These are phyloP conservation scores for Trematomus loennbergii DNA, from an alignment of 2,113 vertebrate genomes.

Conservation along the genomic window DNA sequence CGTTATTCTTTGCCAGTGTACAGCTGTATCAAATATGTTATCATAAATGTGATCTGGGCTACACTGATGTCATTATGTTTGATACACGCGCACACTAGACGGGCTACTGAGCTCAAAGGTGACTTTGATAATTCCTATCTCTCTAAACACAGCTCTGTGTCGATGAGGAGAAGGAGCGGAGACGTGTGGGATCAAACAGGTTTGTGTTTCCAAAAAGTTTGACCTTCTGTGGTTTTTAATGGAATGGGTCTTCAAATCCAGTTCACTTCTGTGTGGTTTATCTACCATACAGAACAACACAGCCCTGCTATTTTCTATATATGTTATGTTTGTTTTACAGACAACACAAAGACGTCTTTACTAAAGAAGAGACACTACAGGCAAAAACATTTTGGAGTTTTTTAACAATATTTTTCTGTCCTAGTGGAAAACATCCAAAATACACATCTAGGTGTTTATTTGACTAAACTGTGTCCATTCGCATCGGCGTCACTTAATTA, in stretches of 20 bases:
- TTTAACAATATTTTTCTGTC: too few species aligned
- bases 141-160: constrained; percentile 74
- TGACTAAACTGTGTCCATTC: too few species aligned
- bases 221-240: constrained; percentile 50
- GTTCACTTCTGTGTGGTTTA: constrained; percentile 1
- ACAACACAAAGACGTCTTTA: constrained; percentile 29
- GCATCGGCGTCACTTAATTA: too few species aligned
- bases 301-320: constrained; percentile 2
- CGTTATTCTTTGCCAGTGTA: constrained; percentile 90
- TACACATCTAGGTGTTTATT: too few species aligned
- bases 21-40: constrained; percentile 92
- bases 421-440: too few species aligned
- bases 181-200: constrained; percentile 57
- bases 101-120: constrained; percentile 90
- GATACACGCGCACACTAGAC: constrained; percentile 85
- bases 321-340: constrained; percentile 16
- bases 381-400: too few species aligned
- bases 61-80: constrained; percentile 85
- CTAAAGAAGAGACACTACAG: not conserved
- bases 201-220: constrained; percentile 63
- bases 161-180: constrained; percentile 48
- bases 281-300: not conserved
- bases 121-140: constrained; percentile 88
- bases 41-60: constrained; percentile 90
- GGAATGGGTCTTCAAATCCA: constrained; percentile 28